Percentiles rank a stretch among this genome's conserved stretches.
Evolutionary conservation across 1,140 invertebrate genomes (phyloP).

Genomic region (Caerostris extrusa): DNA sequence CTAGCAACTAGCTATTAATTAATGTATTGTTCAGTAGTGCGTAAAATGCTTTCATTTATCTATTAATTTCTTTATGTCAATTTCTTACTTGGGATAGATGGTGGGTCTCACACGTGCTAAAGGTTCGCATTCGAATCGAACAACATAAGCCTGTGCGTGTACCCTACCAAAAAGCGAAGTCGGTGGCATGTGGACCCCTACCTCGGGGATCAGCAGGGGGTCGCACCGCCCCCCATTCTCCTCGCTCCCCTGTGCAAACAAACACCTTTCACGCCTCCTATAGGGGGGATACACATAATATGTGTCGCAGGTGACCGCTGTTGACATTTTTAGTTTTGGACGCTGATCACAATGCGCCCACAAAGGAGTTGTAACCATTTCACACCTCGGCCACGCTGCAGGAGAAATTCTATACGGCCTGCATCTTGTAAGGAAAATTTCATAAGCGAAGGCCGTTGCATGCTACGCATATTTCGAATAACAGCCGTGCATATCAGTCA

Average conservation of each 20-base stretch:
- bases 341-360: neutral
- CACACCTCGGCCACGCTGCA: neutral
- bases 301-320: slow-evolving; percentile 71
- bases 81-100: too few relatives aligned
- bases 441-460: neutral
- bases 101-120: too few relatives aligned
- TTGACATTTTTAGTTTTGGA: slow-evolving; percentile 60
- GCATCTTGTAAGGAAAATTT: neutral
- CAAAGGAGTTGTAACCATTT: slow-evolving; percentile 62
- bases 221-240: slow-evolving; percentile 50
- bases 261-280: slow-evolving; percentile 72
- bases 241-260: slow-evolving; percentile 62
- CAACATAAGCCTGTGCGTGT: too few relatives aligned
- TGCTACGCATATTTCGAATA: slow-evolving; percentile 50
- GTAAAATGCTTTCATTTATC: too few relatives aligned
- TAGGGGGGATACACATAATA: slow-evolving; percentile 24
- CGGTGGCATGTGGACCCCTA: slow-evolving; percentile 41
- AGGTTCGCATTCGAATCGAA: too few relatives aligned
- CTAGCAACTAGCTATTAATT: too few relatives aligned
- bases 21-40: too few relatives aligned
- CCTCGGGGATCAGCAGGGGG: slow-evolving; percentile 12
- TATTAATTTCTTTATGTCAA: too few relatives aligned
- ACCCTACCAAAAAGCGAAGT: neutral
- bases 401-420: neutral
- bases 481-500: neutral